phyloP scores from a whole-genome alignment of 2,888 invertebrate species.

The Cistogaster globosa region DNA sequence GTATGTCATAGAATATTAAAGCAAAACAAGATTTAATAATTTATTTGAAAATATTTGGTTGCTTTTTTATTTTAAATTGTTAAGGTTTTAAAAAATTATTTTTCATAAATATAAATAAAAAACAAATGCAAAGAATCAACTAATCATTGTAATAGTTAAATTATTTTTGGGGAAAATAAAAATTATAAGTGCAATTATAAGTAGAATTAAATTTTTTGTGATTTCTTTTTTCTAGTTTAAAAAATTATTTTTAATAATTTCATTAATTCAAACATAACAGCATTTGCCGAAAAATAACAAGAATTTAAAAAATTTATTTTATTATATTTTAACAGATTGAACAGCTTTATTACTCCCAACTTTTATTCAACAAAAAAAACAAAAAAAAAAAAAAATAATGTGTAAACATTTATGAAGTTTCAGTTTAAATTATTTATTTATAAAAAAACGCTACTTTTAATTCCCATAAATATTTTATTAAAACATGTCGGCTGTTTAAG shows the following conservation, averaged over 20 bases:
- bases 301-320: too few species aligned
- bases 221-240: not conserved
- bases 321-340: too few species aligned
- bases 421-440: too few species aligned
- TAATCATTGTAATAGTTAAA: constrained; percentile 30
- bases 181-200: constrained; percentile 71
- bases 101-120: constrained; percentile 28
- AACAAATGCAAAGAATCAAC: not conserved
- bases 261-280: constrained; percentile 3
- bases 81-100: constrained; percentile 31
- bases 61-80: constrained; percentile 20
- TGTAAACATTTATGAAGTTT: too few species aligned
- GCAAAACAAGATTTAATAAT: constrained; percentile 20
- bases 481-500: too few species aligned
- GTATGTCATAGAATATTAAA: constrained; percentile 63
- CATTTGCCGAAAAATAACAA: not conserved
- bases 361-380: too few species aligned
- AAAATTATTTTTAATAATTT: too few species aligned
- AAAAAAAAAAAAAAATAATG: too few species aligned
- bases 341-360: too few species aligned
- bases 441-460: too few species aligned
- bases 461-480: too few species aligned
- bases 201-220: constrained; percentile 43
- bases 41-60: not conserved
- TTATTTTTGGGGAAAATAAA: constrained; percentile 50